Conservation (phyloP, 2,888 invertebrate species). For the Meta bourneti region DNA sequence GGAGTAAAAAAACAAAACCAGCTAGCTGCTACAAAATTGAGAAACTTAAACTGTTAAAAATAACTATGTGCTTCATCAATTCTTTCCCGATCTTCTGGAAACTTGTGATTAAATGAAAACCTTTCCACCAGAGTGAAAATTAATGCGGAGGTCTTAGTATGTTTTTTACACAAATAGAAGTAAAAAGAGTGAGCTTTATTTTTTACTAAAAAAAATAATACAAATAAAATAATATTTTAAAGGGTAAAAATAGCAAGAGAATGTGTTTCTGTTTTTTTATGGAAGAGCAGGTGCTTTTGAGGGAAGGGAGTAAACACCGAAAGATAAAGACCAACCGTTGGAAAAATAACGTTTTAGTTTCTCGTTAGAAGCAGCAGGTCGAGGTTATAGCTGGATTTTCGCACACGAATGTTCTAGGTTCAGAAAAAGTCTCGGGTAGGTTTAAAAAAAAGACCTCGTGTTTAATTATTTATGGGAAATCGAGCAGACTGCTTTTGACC, state of each 20-base stretch:
- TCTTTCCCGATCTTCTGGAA: slow-evolving; percentile 1
- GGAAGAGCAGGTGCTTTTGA: slow-evolving; percentile 15
- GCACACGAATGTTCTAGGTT: too few relatives aligned
- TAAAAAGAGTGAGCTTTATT: background rate
- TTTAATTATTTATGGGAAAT: background rate
- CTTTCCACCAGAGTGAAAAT: slow-evolving; percentile 13
- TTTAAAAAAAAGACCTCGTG: too few relatives aligned
- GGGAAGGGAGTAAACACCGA: background rate
- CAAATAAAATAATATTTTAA: background rate
- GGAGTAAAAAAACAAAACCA: background rate
- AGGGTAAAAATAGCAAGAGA: background rate
- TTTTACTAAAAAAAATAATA: background rate
- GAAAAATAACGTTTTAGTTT: background rate
- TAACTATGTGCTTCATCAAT: slow-evolving; percentile 29
- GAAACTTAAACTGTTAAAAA: slow-evolving; percentile 17
- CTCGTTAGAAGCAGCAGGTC: background rate
- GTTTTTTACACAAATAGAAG: slow-evolving; percentile 1
- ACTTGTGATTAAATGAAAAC: slow-evolving; percentile 38
- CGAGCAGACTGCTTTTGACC: too few relatives aligned
- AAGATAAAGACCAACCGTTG: background rate
- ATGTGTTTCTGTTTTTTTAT: background rate
- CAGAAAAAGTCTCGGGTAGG: too few relatives aligned
- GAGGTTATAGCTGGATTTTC: too few relatives aligned
- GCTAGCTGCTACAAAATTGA: background rate
- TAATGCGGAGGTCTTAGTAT: background rate